Percentiles rank a stretch among this genome's conserved stretches.
Conservation (phyloP, 2,888 invertebrate genomes). For the Carterocephalus palaemon region DNA sequence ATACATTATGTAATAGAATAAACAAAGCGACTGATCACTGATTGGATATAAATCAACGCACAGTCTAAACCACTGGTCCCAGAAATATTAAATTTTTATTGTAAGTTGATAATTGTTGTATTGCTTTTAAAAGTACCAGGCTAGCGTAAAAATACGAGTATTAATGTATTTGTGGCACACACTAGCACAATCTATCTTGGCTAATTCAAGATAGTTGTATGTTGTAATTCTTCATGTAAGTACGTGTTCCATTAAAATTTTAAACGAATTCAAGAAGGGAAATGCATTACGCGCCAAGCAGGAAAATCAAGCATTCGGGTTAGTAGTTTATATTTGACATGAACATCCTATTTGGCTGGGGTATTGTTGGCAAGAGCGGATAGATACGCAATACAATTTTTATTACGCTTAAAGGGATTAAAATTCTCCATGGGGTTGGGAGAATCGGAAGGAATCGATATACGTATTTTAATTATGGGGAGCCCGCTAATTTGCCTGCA, state of each 20-base stretch:
- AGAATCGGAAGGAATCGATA: conserved; percentile 14
- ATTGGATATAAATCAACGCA: too few relatives aligned
- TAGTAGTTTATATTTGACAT: conserved; percentile 26
- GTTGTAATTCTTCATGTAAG: conserved; percentile 15
- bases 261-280: conserved; percentile 21
- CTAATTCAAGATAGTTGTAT: too few relatives aligned
- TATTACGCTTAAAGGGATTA: conserved; percentile 12
- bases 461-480: conserved; percentile 60
- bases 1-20: too few relatives aligned
- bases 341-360: conserved; percentile 24
- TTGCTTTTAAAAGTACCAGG: too few relatives aligned
- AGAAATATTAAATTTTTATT: too few relatives aligned
- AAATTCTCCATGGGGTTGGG: conserved; percentile 2
- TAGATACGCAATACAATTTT: conserved; percentile 15
- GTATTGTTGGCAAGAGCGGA: conserved; percentile 20
- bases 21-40: too few relatives aligned
- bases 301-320: conserved; percentile 26
- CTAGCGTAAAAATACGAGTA: too few relatives aligned
- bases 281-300: conserved; percentile 24
- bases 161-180: too few relatives aligned
- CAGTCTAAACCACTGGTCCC: too few relatives aligned
- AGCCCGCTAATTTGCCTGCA: conserved; percentile 60
- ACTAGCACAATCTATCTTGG: too few relatives aligned
- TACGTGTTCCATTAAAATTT: conserved; percentile 22
- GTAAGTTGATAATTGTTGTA: too few relatives aligned